phyloP scores from a whole-genome alignment of 2,113 vertebrate species.

The Hydrolagus affinis region DNA sequence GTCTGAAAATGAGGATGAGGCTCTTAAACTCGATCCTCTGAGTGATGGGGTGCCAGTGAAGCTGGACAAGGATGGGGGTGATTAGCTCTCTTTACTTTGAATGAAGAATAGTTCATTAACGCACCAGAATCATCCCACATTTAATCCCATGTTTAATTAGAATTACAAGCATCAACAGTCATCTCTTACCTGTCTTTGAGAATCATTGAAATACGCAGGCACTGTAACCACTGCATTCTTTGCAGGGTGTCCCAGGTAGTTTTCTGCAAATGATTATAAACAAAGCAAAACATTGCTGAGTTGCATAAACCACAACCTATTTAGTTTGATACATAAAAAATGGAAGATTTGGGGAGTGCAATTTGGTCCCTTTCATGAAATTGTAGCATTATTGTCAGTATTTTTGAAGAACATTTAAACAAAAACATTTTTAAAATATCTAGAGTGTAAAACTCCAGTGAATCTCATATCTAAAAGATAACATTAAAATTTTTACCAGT shows the following conservation, averaged over 20 bases:
- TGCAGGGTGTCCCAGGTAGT: conserved; percentile 77
- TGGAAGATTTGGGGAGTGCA: not conserved
- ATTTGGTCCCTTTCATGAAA: not conserved
- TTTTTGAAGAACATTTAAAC: not conserved
- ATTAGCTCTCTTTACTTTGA: too few species aligned
- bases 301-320: not conserved
- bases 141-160: too few species aligned
- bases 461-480: too few species aligned
- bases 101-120: too few species aligned
- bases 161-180: not conserved
- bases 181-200: conserved; percentile 83
- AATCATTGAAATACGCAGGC: conserved; percentile 97
- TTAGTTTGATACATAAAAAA: not conserved
- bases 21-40: too few species aligned
- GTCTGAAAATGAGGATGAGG: too few species aligned
- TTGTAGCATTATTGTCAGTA: not conserved
- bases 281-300: conserved; percentile 3
- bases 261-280: conserved; percentile 62
- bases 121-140: too few species aligned
- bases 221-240: conserved; percentile 96
- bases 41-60: too few species aligned
- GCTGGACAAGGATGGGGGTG: too few species aligned
- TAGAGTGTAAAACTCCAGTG: too few species aligned
- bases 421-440: too few species aligned
- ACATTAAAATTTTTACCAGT: too few species aligned